Base-by-base conservation (phyloP, 2,113 vertebrate species). In the Sprattus sprattus region DNA sequence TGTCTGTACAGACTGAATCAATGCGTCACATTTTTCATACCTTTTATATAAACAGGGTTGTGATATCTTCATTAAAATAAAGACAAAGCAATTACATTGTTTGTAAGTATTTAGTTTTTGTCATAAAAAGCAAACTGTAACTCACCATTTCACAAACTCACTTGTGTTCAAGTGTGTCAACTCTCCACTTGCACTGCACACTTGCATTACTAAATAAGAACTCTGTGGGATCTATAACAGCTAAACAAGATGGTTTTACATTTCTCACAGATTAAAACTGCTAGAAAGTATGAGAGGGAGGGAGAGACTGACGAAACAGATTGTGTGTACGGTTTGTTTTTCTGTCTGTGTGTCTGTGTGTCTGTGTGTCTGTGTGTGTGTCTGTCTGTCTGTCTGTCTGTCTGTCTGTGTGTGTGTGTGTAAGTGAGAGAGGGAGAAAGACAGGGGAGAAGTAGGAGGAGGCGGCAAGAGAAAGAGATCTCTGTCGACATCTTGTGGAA, bases 401-500 rank as follows among this genome's bases (percentile, higher is more conserved):
- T 75, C 28, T 16, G 25, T 75, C 9, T 16, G 10, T 32, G 25
- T 39, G 64, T 71, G 7, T 32, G 8, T 75, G 71, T 11, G 15
- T 32, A 15, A 6, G 71, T 78, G 71, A 16, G 71, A 78, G 28
- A 67, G 9, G 3, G n/a, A 39, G 32, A 39, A 39, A 39, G 39
- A 39, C 1, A 39, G 39, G 28, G 67, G 10, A 75, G 25, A 28
- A 39, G 11, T 11, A 75, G 25, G 3, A 39, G 39, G 2, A 39
- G 39, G 39, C 6, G n/a, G 64, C 9, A 39, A 39, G 25, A 78
- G 11, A 54, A 39, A 18, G 25, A 1, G 71, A 39, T 28, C 71
- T 78, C 71, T 78, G 71, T 78, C 71, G 13, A 39, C 71, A 78
- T 11, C 32, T 78, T 78, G 71, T 78, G 71, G 71, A 78, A 28